These are phyloP conservation scores for Gobius niger DNA, from an alignment of 2,113 vertebrate species.

Conservation along the genomic window DNA sequence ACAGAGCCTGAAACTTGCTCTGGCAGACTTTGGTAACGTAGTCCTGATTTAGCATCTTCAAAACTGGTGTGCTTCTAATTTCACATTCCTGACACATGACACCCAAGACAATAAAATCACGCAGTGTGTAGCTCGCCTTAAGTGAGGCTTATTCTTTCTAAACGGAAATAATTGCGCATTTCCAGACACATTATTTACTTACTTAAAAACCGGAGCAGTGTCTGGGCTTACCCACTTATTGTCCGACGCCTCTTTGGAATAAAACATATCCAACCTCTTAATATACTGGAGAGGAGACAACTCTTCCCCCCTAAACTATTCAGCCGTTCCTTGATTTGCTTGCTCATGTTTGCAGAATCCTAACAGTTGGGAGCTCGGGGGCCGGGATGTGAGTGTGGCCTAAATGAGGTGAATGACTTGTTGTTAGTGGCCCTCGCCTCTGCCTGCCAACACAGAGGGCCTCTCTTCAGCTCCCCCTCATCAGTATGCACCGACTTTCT, in stretches of 20 bases:
- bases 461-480: conserved; percentile 65
- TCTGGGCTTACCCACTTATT: not conserved
- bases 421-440: conserved; percentile 56
- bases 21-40: too few relatives aligned
- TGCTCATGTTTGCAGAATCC: conserved; percentile 4
- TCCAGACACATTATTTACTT: not conserved
- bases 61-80: too few relatives aligned
- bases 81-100: too few relatives aligned
- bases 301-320: not conserved
- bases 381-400: conserved; percentile 32
- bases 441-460: conserved; percentile 68
- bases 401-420: conserved; percentile 72
- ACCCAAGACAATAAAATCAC: too few relatives aligned
- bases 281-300: not conserved
- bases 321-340: not conserved
- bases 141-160: not conserved
- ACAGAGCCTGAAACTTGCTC: too few relatives aligned
- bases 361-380: conserved; percentile 6
- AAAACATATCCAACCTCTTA: not conserved
- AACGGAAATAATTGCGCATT: not conserved
- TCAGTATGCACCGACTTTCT: conserved; percentile 65
- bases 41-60: too few relatives aligned
- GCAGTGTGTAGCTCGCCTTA: too few relatives aligned
- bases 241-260: not conserved
- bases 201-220: not conserved